Base-by-base conservation (phyloP, 2,113 vertebrate genomes). In the Passerina amoena region DNA sequence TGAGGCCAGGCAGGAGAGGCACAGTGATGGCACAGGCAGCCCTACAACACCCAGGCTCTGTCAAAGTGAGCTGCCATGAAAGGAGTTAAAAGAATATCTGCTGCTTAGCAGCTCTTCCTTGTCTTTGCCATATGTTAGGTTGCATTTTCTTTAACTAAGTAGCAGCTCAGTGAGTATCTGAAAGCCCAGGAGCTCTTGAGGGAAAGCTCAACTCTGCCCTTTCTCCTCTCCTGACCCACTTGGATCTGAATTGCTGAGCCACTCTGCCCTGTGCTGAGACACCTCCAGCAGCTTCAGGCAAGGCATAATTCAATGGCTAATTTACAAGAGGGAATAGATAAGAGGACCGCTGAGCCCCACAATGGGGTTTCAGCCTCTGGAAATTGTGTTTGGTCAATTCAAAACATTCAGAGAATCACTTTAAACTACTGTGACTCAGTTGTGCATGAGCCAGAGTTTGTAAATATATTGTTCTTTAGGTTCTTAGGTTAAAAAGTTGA, bases 11-110 rank as follows among this genome's bases (percentile, higher is more conserved):
- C 8, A 30, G 9, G 15, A 64, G 60, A 75, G 51, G 24, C 11
- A 40, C 44, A 47, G n/a, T 9, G 54, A 54, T 11, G 25, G 20
- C 17, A 12, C 35, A 83, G 35, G 14, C 16, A 79, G 24, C 27
- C n/a, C 66, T 56, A 28, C 13, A 44, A 13, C 1, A 19, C 9
- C 7, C 40, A 37, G 20, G 45, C 28, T 60, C 42, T 44, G 6
- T 37, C 0, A 0, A 30, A 71, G 27, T 17, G 19, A 69, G 24
- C n/a, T 53, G 37, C 13, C 22, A 28, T 14, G 17, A 64, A 64
- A 71, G 22, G 23, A 86, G 1, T 9, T 56, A 28, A 38, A 75
- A 79, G 51, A 76, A 54, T 54, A 51, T 47, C 68, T 88, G 12
- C 23, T 64, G 40, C 61, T 79, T 48, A n/a, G 40, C 35, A 76